Conservation (phyloP, 2,888 invertebrate genomes). For the Drosophila pegasa region DNA sequence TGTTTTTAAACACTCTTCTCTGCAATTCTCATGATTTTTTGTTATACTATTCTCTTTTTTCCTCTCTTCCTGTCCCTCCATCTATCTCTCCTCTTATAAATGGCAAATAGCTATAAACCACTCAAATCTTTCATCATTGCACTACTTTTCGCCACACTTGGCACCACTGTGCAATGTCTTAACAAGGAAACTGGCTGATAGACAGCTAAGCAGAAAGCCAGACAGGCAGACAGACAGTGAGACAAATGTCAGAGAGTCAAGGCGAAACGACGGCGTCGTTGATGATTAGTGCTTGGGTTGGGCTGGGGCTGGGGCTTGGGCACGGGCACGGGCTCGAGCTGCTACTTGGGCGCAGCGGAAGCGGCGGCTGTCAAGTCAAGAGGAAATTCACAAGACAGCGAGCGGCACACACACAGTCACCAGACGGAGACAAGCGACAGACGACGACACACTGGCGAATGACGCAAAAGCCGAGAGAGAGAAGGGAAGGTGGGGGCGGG, state of each 20-base stretch:
- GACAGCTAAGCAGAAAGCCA: conserved; percentile 18
- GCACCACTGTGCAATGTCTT: conserved; percentile 44
- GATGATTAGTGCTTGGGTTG: conserved; percentile 63
- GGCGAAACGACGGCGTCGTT: conserved; percentile 49
- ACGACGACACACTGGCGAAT: conserved; percentile 35
- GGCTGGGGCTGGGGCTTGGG: neutral
- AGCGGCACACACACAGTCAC: conserved; percentile 3
- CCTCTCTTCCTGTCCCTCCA: neutral
- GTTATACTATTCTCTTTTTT: neutral
- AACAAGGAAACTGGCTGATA: conserved; percentile 47
- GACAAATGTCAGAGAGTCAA: conserved; percentile 71
- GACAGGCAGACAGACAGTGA: conserved; percentile 35
- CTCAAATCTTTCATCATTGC: too few species aligned
- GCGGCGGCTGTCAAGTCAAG: conserved; percentile 65
- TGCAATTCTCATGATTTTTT: neutral
- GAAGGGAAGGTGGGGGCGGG: neutral
- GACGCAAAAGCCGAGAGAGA: conserved; percentile 28
- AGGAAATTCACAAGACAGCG: conserved; percentile 48
- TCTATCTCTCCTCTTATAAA: neutral
- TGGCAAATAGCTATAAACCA: too few species aligned
- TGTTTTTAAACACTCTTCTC: too few species aligned
- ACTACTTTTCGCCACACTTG: neutral
- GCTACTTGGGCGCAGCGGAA: conserved; percentile 31
- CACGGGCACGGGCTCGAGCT: neutral
- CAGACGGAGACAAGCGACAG: conserved; percentile 14